Percentiles rank a stretch among this genome's conserved stretches.
phyloP scores from a whole-genome alignment of 2,113 vertebrate genomes.

The Anthoscopus minutus region DNA sequence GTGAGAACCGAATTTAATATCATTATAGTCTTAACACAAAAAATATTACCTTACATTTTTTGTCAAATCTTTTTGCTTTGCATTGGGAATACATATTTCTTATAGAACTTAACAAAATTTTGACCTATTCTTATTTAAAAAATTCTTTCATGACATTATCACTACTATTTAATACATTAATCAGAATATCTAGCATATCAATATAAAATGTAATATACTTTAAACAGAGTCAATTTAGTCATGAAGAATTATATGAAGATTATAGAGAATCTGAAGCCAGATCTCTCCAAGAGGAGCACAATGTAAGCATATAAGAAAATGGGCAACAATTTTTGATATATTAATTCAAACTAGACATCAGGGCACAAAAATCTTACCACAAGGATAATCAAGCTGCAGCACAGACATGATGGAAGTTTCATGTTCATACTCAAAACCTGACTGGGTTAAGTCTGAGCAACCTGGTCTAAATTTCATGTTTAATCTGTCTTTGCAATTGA shows the following conservation, averaged over 20 bases:
- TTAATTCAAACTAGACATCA: neutral
- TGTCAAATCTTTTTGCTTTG: neutral
- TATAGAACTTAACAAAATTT: neutral
- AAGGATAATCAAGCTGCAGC: neutral
- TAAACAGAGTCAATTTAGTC: neutral
- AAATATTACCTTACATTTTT: fast-evolving
- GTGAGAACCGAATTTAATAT: neutral
- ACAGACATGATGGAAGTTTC: neutral
- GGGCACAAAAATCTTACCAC: neutral
- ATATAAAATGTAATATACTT: neutral
- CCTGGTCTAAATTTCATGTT: neutral
- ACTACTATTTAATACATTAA: neutral
- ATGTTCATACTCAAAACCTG: neutral
- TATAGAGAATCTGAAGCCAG: neutral
- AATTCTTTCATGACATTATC: neutral
- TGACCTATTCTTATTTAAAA: neutral
- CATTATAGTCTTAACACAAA: neutral
- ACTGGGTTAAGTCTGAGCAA: neutral
- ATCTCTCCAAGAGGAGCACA: neutral
- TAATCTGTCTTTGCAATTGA: neutral
- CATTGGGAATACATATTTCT: neutral
- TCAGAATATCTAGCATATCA: neutral
- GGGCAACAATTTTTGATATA: neutral
- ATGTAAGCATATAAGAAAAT: neutral
- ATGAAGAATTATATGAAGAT: neutral